Conservation (phyloP, 2,797 vertebrate species). For the Liparis tanakae region DNA sequence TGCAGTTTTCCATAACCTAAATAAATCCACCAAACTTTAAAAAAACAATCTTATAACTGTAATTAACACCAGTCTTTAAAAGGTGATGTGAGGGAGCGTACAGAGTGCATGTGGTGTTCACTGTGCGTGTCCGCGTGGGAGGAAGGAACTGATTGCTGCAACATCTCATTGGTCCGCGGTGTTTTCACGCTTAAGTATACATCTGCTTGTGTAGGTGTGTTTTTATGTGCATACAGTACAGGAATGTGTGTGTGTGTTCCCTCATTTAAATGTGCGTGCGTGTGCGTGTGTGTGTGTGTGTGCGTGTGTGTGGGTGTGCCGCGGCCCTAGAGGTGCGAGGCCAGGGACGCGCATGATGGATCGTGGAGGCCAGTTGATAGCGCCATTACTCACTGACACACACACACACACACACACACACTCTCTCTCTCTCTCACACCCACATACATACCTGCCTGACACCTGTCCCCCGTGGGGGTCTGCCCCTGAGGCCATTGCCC, state of each 20-base stretch:
- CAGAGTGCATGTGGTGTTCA: not conserved
- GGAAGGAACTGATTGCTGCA: not conserved
- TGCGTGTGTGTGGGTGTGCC: slow-evolving; percentile 45
- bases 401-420: slow-evolving; percentile 79
- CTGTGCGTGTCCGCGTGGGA: not conserved
- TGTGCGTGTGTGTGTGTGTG: slow-evolving; percentile 26
- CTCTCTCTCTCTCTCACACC: slow-evolving; percentile 51
- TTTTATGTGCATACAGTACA: slow-evolving; percentile 26
- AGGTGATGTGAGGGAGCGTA: not conserved
- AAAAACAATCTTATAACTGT: slow-evolving; percentile 28
- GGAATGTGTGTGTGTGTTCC: slow-evolving; percentile 4
- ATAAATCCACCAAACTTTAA: slow-evolving; percentile 12
- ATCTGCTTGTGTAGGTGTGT: slow-evolving; percentile 33
- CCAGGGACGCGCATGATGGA: slow-evolving; percentile 91
- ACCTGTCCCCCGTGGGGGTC: slow-evolving; percentile 88
- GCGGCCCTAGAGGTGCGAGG: slow-evolving; percentile 78
- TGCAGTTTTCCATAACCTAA: slow-evolving; percentile 1
- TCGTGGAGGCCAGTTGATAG: slow-evolving; percentile 94
- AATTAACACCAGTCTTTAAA: slow-evolving; percentile 3
- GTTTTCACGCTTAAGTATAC: slow-evolving; percentile 48
- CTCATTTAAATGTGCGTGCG: slow-evolving; percentile 49
- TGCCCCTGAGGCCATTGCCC: slow-evolving; percentile 83
- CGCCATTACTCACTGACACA: slow-evolving; percentile 97
- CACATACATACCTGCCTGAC: slow-evolving; percentile 90
- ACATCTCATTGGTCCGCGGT: slow-evolving; percentile 25